These are phyloP conservation scores for Alectura lathami DNA, from an alignment of 2,113 vertebrate species.

Conservation along the genomic window DNA sequence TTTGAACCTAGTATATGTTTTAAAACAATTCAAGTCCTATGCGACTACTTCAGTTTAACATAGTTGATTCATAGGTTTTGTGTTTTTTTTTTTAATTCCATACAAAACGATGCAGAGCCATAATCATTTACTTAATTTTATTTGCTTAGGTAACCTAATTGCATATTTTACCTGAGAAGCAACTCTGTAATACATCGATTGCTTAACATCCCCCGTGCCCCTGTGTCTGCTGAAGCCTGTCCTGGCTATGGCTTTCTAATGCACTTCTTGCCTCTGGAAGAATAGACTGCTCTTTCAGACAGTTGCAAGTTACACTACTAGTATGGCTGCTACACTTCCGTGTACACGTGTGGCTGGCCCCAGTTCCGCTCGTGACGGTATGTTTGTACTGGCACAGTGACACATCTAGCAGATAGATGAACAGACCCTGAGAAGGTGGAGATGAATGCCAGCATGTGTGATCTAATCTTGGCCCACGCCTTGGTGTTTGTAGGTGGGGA, in stretches of 20 bases:
- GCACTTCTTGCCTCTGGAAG: not conserved
- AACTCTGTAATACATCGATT: not conserved
- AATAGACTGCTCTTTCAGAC: not conserved
- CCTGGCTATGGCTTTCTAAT: not conserved
- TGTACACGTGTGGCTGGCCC: not conserved
- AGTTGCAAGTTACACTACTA: not conserved
- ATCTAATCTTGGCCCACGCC: not conserved
- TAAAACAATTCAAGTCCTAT: not conserved
- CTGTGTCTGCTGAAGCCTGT: not conserved
- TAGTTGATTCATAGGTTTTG: not conserved
- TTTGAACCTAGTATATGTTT: not conserved
- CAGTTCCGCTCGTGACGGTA: fast-evolving
- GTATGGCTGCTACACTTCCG: not conserved
- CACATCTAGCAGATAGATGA: not conserved
- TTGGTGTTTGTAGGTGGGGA: not conserved
- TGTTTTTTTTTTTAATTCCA: not conserved
- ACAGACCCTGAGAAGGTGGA: not conserved
- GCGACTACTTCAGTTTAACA: not conserved
- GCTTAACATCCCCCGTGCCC: not conserved
- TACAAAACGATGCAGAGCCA: not conserved
- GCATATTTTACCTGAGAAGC: not conserved
- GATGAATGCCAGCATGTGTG: not conserved
- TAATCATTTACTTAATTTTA: not conserved
- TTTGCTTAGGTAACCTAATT: not conserved
- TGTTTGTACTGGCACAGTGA: not conserved